A percentile compares a stretch with the other conserved stretches of the same genome.
phyloP scores from a whole-genome alignment of 2,797 vertebrate species.

The Sebastes trivittatus region DNA sequence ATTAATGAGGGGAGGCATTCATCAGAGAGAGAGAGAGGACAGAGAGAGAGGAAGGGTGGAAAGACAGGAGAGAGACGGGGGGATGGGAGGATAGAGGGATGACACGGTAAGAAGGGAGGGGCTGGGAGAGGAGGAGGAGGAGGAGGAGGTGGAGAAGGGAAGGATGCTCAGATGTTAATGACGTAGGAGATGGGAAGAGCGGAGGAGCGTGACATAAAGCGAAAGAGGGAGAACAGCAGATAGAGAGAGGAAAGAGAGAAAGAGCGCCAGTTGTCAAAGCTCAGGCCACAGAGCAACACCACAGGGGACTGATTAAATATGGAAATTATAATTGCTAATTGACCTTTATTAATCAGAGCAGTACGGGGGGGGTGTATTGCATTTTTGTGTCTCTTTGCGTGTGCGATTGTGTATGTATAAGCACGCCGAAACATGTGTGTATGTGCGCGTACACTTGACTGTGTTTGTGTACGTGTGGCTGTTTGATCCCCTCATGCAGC shows the following conservation, averaged over 20 bases:
- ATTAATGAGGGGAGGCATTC: slow-evolving; percentile 95
- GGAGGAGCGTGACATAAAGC: slow-evolving; percentile 63
- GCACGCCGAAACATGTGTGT: slow-evolving; percentile 1
- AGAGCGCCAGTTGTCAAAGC: slow-evolving; percentile 65
- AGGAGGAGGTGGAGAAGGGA: slow-evolving; percentile 46
- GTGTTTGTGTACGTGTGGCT: slow-evolving; percentile 43
- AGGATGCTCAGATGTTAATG: slow-evolving; percentile 72
- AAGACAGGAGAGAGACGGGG: slow-evolving; percentile 15
- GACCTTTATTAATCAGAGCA: slow-evolving; percentile 87
- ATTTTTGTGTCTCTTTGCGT: slow-evolving; percentile 34
- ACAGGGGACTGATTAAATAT: slow-evolving; percentile 86
- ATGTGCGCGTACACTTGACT: slow-evolving; percentile 27
- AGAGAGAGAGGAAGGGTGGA: slow-evolving; percentile 12
- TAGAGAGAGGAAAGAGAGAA: slow-evolving; percentile 9
- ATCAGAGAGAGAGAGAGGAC: slow-evolving; percentile 72
- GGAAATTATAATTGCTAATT: slow-evolving; percentile 87
- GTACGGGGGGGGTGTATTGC: slow-evolving; percentile 46
- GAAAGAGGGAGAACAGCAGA: slow-evolving; percentile 37
- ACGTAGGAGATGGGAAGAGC: slow-evolving; percentile 60
- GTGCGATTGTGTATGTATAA: slow-evolving; percentile 27
- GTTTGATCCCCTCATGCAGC: slow-evolving; percentile 66
- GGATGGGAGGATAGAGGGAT: slow-evolving; percentile 14
- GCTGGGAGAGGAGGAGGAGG: slow-evolving; percentile 30
- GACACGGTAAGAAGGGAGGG: slow-evolving; percentile 48
- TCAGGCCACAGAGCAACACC: slow-evolving; percentile 76